A percentile compares a stretch with the other conserved stretches of the same genome.
Evolutionary conservation across 2,113 vertebrate genomes (phyloP).

Genomic region (Cyprinus carpio): DNA sequence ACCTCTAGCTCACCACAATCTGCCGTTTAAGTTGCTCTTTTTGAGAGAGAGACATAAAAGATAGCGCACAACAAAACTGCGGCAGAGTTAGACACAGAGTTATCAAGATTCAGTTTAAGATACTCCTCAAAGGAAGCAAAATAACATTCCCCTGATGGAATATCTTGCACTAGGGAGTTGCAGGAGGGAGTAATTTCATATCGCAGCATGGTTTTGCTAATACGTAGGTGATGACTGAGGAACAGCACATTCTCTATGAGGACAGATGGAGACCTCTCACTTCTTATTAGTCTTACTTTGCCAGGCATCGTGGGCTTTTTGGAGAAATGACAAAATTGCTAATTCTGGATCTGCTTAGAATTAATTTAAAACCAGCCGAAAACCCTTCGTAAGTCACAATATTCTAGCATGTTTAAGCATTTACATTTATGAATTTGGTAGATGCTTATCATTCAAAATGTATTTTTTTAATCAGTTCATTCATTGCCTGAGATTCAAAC

Average conservation of each 20-base stretch:
- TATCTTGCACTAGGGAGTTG: neutral
- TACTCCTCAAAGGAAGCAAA: constrained; percentile 38
- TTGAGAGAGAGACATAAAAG: neutral
- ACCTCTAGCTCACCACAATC: neutral
- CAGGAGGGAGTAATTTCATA: constrained; percentile 38
- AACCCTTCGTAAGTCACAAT: neutral
- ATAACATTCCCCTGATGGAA: constrained; percentile 29
- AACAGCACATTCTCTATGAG: neutral
- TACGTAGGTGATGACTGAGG: constrained; percentile 16
- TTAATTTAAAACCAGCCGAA: neutral
- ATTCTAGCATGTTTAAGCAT: neutral
- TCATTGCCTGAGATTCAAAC: too few species aligned
- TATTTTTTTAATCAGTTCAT: too few species aligned
- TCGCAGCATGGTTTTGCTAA: constrained; percentile 38
- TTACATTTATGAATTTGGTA: neutral
- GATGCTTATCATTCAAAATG: too few species aligned
- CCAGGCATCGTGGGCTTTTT: constrained; percentile 10
- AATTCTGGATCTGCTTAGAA: neutral
- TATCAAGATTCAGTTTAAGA: constrained; percentile 24
- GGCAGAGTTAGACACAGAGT: constrained; percentile 17
- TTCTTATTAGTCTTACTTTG: constrained; percentile 6
- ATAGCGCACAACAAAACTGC: neutral
- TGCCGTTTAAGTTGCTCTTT: constrained; percentile 21
- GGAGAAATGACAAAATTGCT: neutral
- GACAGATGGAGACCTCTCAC: constrained; percentile 32